Conservation (phyloP, 1,140 invertebrate genomes). For the Cydia splendana region DNA sequence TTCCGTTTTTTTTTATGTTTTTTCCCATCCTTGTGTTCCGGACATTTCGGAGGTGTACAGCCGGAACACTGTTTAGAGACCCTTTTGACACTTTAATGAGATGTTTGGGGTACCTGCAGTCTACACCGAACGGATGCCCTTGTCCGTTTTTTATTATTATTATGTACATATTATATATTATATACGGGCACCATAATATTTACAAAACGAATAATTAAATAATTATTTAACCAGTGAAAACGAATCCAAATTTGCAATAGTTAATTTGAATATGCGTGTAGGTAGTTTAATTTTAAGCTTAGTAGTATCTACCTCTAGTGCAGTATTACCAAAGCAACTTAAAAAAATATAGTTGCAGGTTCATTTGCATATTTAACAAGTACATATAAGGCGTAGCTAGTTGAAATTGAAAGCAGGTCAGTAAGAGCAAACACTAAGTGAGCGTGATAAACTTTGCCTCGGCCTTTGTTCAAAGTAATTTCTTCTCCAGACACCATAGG, state of each 20-base stretch:
- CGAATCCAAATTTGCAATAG: not conserved
- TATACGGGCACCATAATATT: no score
- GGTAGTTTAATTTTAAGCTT: not conserved
- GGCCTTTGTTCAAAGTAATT: slow-evolving; percentile 20
- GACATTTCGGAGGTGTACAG: no score
- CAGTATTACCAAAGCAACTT: not conserved
- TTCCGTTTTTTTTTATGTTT: no score
- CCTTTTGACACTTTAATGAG: no score
- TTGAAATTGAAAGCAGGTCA: slow-evolving; percentile 28
- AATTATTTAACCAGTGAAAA: not conserved
- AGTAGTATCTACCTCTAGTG: no score
- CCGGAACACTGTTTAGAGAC: no score
- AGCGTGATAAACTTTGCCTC: slow-evolving; percentile 15
- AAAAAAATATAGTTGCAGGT: not conserved
- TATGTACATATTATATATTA: no score
- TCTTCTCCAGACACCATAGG: slow-evolving; percentile 14
- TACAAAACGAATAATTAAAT: not conserved
- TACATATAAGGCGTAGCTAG: not conserved
- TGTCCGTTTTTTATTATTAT: no score
- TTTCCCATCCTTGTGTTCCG: no score
- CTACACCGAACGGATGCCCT: no score
- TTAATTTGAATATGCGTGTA: not conserved
- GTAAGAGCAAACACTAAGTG: slow-evolving; percentile 19
- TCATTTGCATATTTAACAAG: slow-evolving; percentile 19
- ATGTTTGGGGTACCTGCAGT: no score